Percentiles rank a stretch among this genome's conserved stretches.
Evolutionary conservation across 2,797 vertebrate genomes (phyloP).

Genomic region (Diceros bicornis): DNA sequence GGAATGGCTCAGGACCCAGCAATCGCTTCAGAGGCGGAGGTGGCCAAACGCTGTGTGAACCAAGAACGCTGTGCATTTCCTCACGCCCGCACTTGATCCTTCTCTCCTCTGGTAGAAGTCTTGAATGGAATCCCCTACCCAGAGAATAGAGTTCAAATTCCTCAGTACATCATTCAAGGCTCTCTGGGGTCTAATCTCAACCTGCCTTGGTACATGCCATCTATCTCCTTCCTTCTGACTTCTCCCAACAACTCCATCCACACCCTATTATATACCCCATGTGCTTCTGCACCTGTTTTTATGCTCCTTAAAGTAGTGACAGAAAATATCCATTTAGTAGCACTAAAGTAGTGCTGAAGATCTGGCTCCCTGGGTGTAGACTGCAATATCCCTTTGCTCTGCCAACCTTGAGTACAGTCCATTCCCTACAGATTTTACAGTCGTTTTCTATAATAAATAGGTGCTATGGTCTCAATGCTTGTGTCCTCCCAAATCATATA

Average conservation of each 20-base stretch:
- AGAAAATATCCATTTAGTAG: not conserved
- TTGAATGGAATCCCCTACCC: not conserved
- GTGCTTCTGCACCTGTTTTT: not conserved
- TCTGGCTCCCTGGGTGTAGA: not conserved
- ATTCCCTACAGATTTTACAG: not conserved
- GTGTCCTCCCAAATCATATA: not conserved
- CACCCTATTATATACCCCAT: fast-evolving
- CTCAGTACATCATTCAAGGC: not conserved
- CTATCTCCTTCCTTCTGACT: not conserved
- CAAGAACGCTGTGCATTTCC: not conserved
- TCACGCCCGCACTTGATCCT: fast-evolving
- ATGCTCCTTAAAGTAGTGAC: not conserved
- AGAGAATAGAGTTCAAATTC: not conserved
- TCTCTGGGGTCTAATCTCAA: not conserved
- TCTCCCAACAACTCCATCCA: not conserved
- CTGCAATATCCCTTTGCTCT: not conserved
- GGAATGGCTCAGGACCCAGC: not conserved
- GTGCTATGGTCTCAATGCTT: too few species aligned
- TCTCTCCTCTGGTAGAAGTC: not conserved
- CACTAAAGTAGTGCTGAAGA: not conserved
- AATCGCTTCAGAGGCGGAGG: not conserved
- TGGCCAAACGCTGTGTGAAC: not conserved
- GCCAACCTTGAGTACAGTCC: not conserved
- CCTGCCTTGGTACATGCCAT: not conserved
- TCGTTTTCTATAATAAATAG: not conserved